Evolutionary conservation across 2,888 invertebrate species (phyloP).

Genomic region (Unio pictorum): DNA sequence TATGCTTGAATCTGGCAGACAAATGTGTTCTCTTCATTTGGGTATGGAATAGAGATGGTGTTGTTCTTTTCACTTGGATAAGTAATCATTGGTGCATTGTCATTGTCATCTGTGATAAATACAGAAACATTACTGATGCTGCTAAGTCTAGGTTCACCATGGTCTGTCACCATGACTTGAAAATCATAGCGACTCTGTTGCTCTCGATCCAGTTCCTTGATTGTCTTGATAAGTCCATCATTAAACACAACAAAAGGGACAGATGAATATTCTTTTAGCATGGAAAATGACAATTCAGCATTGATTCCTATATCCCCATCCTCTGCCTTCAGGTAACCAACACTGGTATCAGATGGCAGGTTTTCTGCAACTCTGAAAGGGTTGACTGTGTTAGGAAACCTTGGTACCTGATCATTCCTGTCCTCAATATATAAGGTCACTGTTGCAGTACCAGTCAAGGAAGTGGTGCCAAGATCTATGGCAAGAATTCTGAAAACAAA

Average conservation of each 20-base stretch:
- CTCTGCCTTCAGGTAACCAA: constrained; percentile 27
- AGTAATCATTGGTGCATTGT: constrained; percentile 54
- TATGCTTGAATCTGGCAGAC: constrained; percentile 33
- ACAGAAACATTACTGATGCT: constrained; percentile 39
- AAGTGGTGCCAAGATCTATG: constrained; percentile 24
- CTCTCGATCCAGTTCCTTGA: constrained; percentile 48
- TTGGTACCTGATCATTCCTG: constrained; percentile 37
- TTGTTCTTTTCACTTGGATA: constrained; percentile 50
- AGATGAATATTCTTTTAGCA: constrained; percentile 16
- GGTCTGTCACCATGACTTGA: constrained; percentile 42
- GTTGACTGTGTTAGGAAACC: constrained; percentile 26
- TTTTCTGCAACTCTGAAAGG: constrained; percentile 36
- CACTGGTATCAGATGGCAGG: constrained; percentile 22
- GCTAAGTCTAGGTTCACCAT: constrained; percentile 36
- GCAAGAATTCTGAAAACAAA: constrained; percentile 36
- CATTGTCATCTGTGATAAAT: constrained; percentile 50
- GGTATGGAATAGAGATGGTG: constrained; percentile 29
- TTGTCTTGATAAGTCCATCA: constrained; percentile 46
- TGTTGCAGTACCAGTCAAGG: constrained; percentile 42
- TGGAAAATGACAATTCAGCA: constrained; percentile 34
- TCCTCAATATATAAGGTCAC: constrained; percentile 35
- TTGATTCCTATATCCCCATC: constrained; percentile 51
- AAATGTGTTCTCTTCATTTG: constrained; percentile 14
- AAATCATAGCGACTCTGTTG: constrained; percentile 36
- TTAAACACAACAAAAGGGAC: constrained; percentile 44